These are phyloP conservation scores for Synchiropus splendidus DNA, from an alignment of 2,113 vertebrate species.

Conservation along the genomic window DNA sequence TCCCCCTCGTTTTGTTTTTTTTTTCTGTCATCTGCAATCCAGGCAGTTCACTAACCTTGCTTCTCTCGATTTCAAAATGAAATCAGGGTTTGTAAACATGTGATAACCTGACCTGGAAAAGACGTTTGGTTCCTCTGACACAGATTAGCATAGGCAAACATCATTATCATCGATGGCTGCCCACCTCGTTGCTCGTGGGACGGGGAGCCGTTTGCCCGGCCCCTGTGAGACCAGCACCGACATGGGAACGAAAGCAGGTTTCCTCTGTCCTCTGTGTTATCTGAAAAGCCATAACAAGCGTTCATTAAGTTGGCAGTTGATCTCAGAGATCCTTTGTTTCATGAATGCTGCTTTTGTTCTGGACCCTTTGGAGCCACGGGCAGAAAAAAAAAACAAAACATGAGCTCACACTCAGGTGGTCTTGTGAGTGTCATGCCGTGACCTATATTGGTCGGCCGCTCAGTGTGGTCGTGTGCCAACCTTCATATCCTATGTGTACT, in stretches of 20 bases:
- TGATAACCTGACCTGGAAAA: no score
- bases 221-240: slow-evolving; percentile 36
- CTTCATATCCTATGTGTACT: no score
- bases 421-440: slow-evolving; percentile 39
- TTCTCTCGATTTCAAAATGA: no score
- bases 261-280: slow-evolving; percentile 31
- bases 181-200: slow-evolving; percentile 48
- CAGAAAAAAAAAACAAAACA: slow-evolving; percentile 13
- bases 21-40: no score
- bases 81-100: no score
- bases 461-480: no score
- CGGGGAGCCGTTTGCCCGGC: slow-evolving; percentile 28
- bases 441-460: slow-evolving; percentile 24
- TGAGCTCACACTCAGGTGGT: slow-evolving; percentile 5
- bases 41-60: no score
- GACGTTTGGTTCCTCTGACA: no score
- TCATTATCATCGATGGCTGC: neutral
- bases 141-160: no score
- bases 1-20: no score
- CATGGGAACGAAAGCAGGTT: slow-evolving; percentile 37
- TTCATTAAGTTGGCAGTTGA: slow-evolving; percentile 41
- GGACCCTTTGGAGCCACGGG: slow-evolving; percentile 10
- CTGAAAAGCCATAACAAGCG: slow-evolving; percentile 49
- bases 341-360: slow-evolving; percentile 44
- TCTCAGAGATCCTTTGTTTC: slow-evolving; percentile 20